These are phyloP conservation scores for Embiotoca jacksoni DNA, from an alignment of 2,113 vertebrate species.

Conservation along the genomic window DNA sequence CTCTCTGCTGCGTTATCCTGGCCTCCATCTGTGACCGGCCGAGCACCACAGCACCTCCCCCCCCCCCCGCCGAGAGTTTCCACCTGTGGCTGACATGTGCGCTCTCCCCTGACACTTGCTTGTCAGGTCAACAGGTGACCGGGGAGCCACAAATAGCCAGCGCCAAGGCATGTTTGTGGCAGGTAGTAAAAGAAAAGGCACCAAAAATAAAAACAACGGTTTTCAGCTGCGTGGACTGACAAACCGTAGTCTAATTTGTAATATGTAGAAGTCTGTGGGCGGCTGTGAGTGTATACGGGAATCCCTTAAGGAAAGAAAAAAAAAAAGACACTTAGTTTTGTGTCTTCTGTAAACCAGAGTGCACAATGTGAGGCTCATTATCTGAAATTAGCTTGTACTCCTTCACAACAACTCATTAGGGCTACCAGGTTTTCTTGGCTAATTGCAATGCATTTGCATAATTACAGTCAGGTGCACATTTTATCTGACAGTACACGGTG, in stretches of 20 bases:
- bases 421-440: constrained; percentile 45
- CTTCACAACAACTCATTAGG: constrained; percentile 55
- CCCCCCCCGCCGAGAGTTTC: constrained; percentile 42
- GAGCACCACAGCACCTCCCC: not conserved
- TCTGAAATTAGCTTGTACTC: constrained; percentile 36
- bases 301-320: not conserved
- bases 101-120: constrained; percentile 61
- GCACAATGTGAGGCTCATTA: constrained; percentile 54
- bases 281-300: constrained; percentile 4
- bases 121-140: constrained; percentile 77
- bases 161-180: constrained; percentile 77
- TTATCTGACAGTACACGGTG: constrained; percentile 45
- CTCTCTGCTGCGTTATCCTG: constrained; percentile 51
- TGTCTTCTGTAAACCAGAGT: constrained; percentile 21
- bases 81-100: constrained; percentile 80
- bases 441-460: constrained; percentile 65
- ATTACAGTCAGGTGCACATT: constrained; percentile 61
- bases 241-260: not conserved
- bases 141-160: constrained; percentile 64
- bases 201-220: not conserved
- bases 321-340: not conserved
- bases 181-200: constrained; percentile 59
- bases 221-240: not conserved
- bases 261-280: constrained; percentile 3
- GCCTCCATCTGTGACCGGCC: constrained; percentile 41